These are phyloP conservation scores for Eulimnadia texana DNA, from an alignment of 1,140 invertebrate genomes.

Conservation along the genomic window DNA sequence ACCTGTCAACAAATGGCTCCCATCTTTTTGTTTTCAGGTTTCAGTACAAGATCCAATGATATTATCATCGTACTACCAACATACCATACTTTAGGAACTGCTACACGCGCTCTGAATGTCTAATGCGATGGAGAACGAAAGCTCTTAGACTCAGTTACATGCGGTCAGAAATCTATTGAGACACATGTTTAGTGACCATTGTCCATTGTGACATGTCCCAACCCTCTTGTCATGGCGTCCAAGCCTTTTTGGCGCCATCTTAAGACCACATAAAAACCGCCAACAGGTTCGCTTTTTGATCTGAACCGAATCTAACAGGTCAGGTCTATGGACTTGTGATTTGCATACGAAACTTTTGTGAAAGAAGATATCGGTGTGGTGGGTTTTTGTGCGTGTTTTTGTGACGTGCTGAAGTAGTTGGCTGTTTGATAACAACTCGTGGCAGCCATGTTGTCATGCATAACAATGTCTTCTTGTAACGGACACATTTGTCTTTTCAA, in stretches of 20 bases:
- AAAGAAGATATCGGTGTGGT: no score
- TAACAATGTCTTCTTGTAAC: background rate
- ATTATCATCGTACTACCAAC: no score
- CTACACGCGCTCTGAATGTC: no score
- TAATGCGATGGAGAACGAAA: background rate
- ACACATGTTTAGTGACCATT: background rate
- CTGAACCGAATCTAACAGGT: no score
- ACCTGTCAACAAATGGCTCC: background rate
- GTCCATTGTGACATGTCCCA: background rate
- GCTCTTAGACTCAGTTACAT: background rate
- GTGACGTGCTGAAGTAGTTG: background rate
- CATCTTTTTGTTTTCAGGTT: no score
- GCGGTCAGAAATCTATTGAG: background rate
- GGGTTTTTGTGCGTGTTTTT: no score
- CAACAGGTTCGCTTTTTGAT: no score
- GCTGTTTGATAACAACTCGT: background rate
- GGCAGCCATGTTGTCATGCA: background rate
- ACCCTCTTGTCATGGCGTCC: background rate
- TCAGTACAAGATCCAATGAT: no score
- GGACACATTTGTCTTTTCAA: background rate
- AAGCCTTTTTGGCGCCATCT: no score
- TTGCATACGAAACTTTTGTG: background rate
- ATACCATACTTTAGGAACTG: no score
- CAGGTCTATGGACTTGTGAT: no score
- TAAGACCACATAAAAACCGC: no score